Evolutionary conservation across 2,113 vertebrate species (phyloP).

Genomic region (Potamarius usumacintae): DNA sequence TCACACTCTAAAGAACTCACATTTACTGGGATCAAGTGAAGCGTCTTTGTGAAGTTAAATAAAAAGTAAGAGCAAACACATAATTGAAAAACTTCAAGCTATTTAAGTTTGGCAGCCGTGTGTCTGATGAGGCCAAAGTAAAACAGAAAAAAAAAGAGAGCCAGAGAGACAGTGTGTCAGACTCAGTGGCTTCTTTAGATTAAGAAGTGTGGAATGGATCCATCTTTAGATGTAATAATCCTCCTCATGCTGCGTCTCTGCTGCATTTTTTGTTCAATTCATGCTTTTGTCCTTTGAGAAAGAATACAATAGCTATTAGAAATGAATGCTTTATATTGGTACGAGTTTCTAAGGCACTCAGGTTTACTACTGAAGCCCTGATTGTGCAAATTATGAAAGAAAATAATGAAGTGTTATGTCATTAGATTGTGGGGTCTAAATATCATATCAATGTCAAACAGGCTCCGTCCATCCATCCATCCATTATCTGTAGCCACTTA

Average conservation of each 20-base stretch:
- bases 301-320: not conserved
- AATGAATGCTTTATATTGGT: not conserved
- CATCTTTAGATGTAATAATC: not conserved
- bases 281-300: not conserved
- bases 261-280: not conserved
- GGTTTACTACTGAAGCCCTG: not conserved
- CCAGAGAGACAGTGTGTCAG: not conserved
- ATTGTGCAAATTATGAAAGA: not conserved
- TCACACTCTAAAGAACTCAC: constrained; percentile 31
- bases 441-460: too few relatives aligned
- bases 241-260: not conserved
- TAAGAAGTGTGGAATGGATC: not conserved
- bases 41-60: constrained; percentile 14
- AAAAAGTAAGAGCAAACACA: not conserved
- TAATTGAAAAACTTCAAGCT: constrained; percentile 15
- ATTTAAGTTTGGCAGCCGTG: not conserved
- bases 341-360: not conserved
- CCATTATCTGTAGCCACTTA: too few relatives aligned
- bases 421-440: too few relatives aligned
- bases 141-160: not conserved
- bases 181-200: not conserved
- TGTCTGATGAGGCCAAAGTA: not conserved
- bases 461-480: too few relatives aligned
- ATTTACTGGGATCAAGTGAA: constrained; percentile 2
- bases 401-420: too few relatives aligned